Percentiles rank a stretch among this genome's conserved stretches.
These are phyloP conservation scores for Propithecus coquereli DNA, from an alignment of 2,113 vertebrate species.

Conservation along the genomic window DNA sequence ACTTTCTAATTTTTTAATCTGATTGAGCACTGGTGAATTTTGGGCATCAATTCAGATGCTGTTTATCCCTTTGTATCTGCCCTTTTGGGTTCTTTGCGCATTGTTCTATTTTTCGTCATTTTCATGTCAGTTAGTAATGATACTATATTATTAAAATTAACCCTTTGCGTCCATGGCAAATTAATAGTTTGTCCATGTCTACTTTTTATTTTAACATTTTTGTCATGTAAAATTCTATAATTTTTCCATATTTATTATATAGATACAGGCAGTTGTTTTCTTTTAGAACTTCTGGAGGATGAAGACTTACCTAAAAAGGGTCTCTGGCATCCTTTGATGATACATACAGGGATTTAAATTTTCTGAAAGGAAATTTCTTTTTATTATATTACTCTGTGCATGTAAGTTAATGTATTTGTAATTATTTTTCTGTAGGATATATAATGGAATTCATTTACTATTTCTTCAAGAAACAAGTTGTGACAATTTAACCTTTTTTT, in stretches of 20 bases:
- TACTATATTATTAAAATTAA: not conserved
- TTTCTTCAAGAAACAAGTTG: not conserved
- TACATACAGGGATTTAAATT: not conserved
- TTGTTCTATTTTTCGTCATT: not conserved
- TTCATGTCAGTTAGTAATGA: not conserved
- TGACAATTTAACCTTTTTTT: not conserved
- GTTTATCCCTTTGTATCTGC: not conserved
- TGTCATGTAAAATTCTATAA: not conserved
- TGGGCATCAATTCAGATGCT: not conserved
- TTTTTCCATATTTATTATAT: not conserved
- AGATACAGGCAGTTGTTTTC: not conserved
- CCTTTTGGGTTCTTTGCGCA: not conserved
- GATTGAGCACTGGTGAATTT: not conserved
- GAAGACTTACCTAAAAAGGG: not conserved
- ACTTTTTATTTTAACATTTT: not conserved
- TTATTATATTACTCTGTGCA: not conserved
- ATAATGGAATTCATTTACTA: not conserved
- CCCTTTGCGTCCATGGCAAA: not conserved
- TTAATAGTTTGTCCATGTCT: not conserved
- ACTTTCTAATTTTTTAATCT: not conserved
- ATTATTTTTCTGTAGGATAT: not conserved
- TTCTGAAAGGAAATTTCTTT: not conserved
- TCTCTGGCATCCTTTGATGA: not conserved
- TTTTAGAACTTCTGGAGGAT: not conserved
- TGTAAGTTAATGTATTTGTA: not conserved